phyloP scores from a whole-genome alignment of 2,113 vertebrate species.

The Elaphurus davidianus region DNA sequence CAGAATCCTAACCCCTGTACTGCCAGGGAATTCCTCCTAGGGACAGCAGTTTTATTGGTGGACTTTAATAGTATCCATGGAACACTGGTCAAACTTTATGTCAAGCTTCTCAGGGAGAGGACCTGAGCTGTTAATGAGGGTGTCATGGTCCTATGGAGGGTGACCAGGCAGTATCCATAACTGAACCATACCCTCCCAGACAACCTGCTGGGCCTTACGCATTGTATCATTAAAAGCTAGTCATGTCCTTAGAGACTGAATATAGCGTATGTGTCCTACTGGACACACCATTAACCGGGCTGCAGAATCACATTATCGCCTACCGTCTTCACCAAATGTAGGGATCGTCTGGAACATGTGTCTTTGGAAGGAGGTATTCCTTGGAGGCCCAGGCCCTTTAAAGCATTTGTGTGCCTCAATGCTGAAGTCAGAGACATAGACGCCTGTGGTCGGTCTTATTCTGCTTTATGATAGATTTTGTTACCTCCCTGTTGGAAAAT shows the following conservation, averaged over 20 bases:
- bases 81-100: not conserved
- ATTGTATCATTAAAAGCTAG: not conserved
- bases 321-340: not conserved
- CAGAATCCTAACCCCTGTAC: not conserved
- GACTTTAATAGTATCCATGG: not conserved
- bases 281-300: too few species aligned
- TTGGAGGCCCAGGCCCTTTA: not conserved
- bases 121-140: not conserved
- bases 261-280: accelerated
- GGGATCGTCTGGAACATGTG: not conserved
- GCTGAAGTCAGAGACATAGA: not conserved
- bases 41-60: not conserved
- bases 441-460: not conserved
- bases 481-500: not conserved
- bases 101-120: not conserved
- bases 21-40: not conserved
- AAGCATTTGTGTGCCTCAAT: not conserved
- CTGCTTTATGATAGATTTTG: not conserved
- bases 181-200: too few species aligned
- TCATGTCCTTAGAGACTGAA: not conserved
- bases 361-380: not conserved
- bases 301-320: not conserved
- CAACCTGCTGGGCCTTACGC: not conserved
- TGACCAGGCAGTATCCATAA: not conserved
- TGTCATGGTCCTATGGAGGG: not conserved